Conservation (phyloP, 2,888 invertebrate species). For the Cheilosia variabilis region DNA sequence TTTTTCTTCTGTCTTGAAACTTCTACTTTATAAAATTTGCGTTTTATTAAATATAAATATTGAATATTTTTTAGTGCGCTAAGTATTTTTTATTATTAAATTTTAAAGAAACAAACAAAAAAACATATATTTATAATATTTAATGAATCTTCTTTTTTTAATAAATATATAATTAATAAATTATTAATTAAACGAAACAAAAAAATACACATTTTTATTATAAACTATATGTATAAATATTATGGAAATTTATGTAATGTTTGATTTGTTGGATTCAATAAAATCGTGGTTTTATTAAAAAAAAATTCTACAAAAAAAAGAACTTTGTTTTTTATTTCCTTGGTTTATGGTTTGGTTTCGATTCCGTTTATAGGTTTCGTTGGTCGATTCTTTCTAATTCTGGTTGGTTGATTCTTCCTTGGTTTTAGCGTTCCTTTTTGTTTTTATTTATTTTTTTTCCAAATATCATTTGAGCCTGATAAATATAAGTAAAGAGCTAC, state of each 20-base stretch:
- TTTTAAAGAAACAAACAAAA: slow-evolving; percentile 62
- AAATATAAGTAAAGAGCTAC: slow-evolving; percentile 18
- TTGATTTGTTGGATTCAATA: slow-evolving; percentile 81
- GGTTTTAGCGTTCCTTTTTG: slow-evolving; percentile 23
- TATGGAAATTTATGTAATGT: slow-evolving; percentile 80
- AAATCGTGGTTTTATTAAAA: slow-evolving; percentile 79
- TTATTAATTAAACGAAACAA: slow-evolving; percentile 55
- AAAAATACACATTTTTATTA: slow-evolving; percentile 76
- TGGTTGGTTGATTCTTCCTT: slow-evolving; percentile 56
- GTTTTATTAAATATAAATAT: slow-evolving; percentile 49
- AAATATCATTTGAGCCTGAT: background rate
- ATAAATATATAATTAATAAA: slow-evolving; percentile 65
- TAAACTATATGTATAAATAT: slow-evolving; percentile 75
- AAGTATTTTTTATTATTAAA: slow-evolving; percentile 70
- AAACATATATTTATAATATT: slow-evolving; percentile 63
- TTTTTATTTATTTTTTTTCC: slow-evolving; percentile 13
- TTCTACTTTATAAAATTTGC: slow-evolving; percentile 77
- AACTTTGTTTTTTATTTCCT: slow-evolving; percentile 69
- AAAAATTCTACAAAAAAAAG: slow-evolving; percentile 76
- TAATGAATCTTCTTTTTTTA: slow-evolving; percentile 66
- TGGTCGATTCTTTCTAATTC: slow-evolving; percentile 61
- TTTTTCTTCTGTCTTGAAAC: slow-evolving; percentile 35
- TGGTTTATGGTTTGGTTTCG: slow-evolving; percentile 77
- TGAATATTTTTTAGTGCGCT: slow-evolving; percentile 53
- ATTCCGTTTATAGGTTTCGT: slow-evolving; percentile 41